Evolutionary conservation across 2,888 invertebrate species (phyloP).

Genomic region (Willowsia nigromaculata): DNA sequence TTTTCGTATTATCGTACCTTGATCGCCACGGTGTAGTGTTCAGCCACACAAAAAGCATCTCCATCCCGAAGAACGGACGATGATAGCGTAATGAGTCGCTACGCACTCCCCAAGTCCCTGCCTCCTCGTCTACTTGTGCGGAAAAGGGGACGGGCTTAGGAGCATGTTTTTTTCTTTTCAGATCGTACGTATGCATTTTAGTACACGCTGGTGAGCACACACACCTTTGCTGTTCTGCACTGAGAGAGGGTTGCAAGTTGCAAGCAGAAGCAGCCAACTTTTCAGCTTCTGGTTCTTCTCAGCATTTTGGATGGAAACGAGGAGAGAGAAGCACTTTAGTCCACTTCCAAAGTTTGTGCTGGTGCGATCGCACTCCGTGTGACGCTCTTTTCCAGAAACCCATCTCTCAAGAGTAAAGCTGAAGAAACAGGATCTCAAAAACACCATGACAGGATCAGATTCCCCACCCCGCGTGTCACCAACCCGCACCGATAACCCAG

Average conservation of each 20-base stretch:
- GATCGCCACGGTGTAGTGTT: neutral
- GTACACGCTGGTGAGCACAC: neutral
- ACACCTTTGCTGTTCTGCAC: neutral
- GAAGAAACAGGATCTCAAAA: neutral
- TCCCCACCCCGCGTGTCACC: neutral
- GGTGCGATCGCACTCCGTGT: constrained; percentile 3
- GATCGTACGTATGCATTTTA: neutral
- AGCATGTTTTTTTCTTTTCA: neutral
- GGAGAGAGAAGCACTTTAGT: neutral
- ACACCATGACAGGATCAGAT: neutral
- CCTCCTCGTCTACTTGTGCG: constrained; percentile 68
- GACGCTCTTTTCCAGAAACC: too few species aligned
- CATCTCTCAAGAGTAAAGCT: too few species aligned
- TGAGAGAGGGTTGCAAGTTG: neutral
- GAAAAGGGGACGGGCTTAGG: constrained; percentile 65
- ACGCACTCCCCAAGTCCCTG: constrained; percentile 64
- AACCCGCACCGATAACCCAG: neutral
- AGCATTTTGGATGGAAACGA: constrained; percentile 43
- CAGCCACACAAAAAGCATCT: constrained; percentile 22
- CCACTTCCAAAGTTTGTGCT: constrained; percentile 5
- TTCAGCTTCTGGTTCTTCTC: neutral
- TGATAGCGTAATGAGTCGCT: constrained; percentile 37
- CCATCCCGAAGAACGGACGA: neutral
- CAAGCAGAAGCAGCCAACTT: neutral
- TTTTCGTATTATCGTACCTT: too few species aligned